Evolutionary conservation across 37 sponge, comb jelly and placozoan species (phyloP), one percentile per base, ranked within the genome.

Genomic region (Haliclona indistincta): DNA sequence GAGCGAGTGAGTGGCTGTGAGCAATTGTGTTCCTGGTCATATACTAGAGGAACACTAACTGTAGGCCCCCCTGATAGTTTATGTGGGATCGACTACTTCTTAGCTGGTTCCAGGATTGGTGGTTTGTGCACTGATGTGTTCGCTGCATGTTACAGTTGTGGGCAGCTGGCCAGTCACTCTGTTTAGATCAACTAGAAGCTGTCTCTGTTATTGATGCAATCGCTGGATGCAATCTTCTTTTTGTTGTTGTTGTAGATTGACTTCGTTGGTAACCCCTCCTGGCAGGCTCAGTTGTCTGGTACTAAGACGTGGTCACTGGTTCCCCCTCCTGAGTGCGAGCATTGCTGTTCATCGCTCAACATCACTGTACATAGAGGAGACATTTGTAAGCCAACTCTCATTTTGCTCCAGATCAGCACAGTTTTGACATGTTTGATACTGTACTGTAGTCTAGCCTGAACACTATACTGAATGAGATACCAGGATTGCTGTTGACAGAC

Each of bases 241-340:
- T 43, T 43, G 26, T 64, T 1, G 2, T 63, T 78, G 19, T 40
- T 51, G 19, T 29, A 93, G 94, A 61, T 93, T 63, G 94, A 93
- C 60, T 74, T 35, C 42, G 94, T 93, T 30, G 86, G 68, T 29
- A 22, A 68, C 3, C 58, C 87, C 0, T 89, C 94, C 0, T 93
- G 94, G 94, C 94, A 93, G 45, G 94, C 94, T 17, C 94, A 93
- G 75, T 56, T 93, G 13, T 60, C 52, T 51, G 94, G 94, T 2
- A 85, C 56, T 11, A 93, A 93, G 63, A 89, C 84, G 23, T 93
- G 94, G 94, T 85, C 75, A 0, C 71, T 93, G 30, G 52, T 43
- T 37, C 94, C 94, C n/a, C 83, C 84, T 26, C 84, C 84, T 26
- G 94, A 93, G 26, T 93, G 94, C 53, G 81, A 78, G 41, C 29